Percentiles rank a stretch among this genome's conserved stretches.
phyloP scores from a whole-genome alignment of 2,888 invertebrate genomes.

The Hymenopus coronatus region DNA sequence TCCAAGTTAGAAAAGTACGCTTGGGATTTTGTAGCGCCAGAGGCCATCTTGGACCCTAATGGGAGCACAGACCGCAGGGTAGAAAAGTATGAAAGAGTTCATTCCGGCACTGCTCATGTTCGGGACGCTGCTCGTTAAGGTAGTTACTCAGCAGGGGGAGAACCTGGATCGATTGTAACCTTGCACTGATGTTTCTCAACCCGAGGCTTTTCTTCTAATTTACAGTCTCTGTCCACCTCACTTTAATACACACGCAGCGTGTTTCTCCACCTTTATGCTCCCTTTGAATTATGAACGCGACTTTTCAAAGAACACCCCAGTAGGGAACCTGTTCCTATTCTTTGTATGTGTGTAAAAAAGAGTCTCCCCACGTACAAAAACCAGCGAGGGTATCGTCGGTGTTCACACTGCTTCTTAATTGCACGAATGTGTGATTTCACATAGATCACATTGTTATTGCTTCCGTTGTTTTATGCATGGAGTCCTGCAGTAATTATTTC shows the following conservation, averaged over 20 bases:
- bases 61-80: not conserved
- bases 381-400: not conserved
- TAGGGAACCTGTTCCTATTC: not conserved
- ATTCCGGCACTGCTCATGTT: not conserved
- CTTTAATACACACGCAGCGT: not conserved
- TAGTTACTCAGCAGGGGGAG: not conserved
- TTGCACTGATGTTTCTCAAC: not conserved
- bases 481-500: not conserved
- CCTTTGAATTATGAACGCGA: not conserved
- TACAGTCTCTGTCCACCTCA: not conserved
- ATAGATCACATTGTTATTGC: not conserved
- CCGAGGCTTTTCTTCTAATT: not conserved
- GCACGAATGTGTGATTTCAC: not conserved
- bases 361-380: not conserved
- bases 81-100: not conserved
- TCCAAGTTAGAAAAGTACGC: not conserved
- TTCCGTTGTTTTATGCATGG: not conserved
- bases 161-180: not conserved
- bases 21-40: not conserved
- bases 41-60: not conserved
- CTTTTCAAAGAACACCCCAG: not conserved
- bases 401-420: not conserved
- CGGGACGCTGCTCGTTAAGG: not conserved
- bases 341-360: not conserved
- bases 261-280: not conserved